Evolutionary conservation across 2,797 vertebrate species (phyloP), one percentile per base, ranked within the genome.

Genomic region (Chaetophractus vellerosus): DNA sequence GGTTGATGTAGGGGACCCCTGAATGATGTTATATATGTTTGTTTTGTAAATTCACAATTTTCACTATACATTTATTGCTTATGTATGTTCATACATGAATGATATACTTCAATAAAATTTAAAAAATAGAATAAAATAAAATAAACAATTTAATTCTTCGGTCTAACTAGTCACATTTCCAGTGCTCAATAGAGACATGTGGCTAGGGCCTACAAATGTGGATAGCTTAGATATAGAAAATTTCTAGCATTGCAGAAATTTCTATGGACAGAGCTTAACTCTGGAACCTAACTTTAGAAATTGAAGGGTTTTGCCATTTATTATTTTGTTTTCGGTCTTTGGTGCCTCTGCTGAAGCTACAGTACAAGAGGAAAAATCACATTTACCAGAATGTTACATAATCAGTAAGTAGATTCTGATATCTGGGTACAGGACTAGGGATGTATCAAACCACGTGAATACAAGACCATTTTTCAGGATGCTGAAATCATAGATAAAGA

Each of bases 321-420:
- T 59, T 61, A 55, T 55, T 83, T 90, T 75, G 2, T 86, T 88
- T 36, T 72, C 38, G 94, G 64, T 23, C 2, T 26, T 88, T 61
- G 26, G 4, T 59, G 6, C 2, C 55, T 84, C 24, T 90, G 21
- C 3, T 66, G 9, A 92, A 92, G 24, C 81, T 63, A 71, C 0
- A 75, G 1, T 52, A 59, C 14, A 71, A 63, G 9, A 52, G 2
- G n/a, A 85, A 76, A 86, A 79, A 33, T 45, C n/a, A 93, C 33
- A 93, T 57, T 79, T 85, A 68, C 11, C 21, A 38, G 21, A 28
- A 80, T 69, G 68, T 61, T 59, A 88, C 9, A 31, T 24, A 50
- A 88, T 84, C 6, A 74, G 10, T 64, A 92, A 72, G 74, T 75
- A 90, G 33, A 76, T 66, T 79, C 69, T 94, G 48, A 79, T 63